Conservation (phyloP, 2,113 vertebrate species). For the Astatotilapia flaviijosephi region DNA sequence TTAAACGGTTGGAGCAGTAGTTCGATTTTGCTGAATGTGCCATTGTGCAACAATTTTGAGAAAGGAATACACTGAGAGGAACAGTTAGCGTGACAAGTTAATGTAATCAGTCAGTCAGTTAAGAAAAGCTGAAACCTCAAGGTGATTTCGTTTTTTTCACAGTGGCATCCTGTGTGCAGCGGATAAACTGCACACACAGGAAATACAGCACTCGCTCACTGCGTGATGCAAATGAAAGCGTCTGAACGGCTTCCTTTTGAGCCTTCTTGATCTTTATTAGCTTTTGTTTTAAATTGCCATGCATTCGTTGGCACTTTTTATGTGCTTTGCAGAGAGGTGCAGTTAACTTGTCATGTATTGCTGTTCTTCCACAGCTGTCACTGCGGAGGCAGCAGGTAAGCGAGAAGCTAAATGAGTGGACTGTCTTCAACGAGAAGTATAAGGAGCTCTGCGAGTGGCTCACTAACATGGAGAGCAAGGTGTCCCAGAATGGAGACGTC, state of each 20-base stretch:
- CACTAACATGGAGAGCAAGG: constrained; percentile 94
- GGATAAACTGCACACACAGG: constrained; percentile 50
- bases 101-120: neutral
- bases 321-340: neutral
- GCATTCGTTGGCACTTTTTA: neutral
- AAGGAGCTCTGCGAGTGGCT: constrained; percentile 96
- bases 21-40: neutral
- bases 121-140: constrained; percentile 27
- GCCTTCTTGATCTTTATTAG: neutral
- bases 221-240: constrained; percentile 1
- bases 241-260: neutral
- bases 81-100: neutral
- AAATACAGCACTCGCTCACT: constrained; percentile 19
- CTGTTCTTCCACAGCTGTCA: constrained; percentile 75
- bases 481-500: constrained; percentile 92
- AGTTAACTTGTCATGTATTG: neutral
- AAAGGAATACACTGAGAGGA: neutral
- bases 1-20: fast-evolving
- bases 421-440: constrained; percentile 89
- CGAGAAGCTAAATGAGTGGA: constrained; percentile 91
- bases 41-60: neutral
- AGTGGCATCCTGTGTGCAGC: constrained; percentile 55
- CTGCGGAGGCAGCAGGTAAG: constrained; percentile 84
- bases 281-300: neutral
- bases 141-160: neutral